Conservation (phyloP, 2,113 vertebrate genomes). For the Hemibagrus wyckioides region DNA sequence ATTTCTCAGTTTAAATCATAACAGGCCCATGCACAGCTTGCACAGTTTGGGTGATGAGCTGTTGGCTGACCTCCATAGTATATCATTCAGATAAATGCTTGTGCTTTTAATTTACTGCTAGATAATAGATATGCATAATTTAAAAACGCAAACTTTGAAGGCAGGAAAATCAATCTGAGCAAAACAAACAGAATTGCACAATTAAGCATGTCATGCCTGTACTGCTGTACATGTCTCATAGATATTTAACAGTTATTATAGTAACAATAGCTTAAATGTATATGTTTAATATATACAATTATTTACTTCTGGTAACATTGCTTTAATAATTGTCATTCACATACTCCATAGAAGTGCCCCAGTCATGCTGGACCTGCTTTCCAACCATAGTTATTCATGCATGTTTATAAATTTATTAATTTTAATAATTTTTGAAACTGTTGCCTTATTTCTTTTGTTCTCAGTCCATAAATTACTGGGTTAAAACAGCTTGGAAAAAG, state of each 20-base stretch:
- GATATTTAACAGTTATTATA: neutral
- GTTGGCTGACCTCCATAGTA: neutral
- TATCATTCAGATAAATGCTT: neutral
- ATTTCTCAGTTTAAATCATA: neutral
- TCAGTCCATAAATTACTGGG: slow-evolving; percentile 59
- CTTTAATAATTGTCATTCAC: neutral
- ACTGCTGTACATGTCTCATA: neutral
- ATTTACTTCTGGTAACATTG: neutral
- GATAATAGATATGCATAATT: neutral
- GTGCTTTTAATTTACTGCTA: neutral
- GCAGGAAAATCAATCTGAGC: neutral
- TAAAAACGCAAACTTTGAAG: neutral
- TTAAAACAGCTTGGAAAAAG: slow-evolving; percentile 52
- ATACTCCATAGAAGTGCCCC: neutral
- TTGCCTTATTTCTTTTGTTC: slow-evolving; percentile 55
- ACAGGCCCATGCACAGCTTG: neutral
- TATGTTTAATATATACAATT: neutral
- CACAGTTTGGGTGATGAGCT: neutral
- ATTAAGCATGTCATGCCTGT: neutral
- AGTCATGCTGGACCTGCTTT: neutral
- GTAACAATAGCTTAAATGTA: neutral
- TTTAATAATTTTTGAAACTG: slow-evolving; percentile 44
- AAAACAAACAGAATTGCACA: neutral
- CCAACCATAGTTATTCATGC: neutral
- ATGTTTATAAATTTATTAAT: neutral